Base-by-base conservation (phyloP, 2,888 invertebrate species). In the Melinopterus prodromus region DNA sequence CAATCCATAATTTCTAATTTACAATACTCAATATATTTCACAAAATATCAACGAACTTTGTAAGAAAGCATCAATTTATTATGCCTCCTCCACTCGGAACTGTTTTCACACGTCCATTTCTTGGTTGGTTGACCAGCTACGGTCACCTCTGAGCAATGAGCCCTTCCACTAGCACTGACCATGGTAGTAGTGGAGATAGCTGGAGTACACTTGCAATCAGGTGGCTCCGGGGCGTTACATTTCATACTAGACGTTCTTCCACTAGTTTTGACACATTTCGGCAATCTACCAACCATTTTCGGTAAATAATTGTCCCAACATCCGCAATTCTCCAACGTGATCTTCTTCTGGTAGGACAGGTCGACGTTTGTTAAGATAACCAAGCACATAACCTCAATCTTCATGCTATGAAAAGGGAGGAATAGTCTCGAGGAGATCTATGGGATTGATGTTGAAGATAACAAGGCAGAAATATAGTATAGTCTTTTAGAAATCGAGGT, bases 91-190 rank as follows among this genome's bases (percentile, higher is more conserved):
- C 81, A 81, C 14, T 70, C 79, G 7, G 74, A 53, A 15, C 77
- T 82, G 77, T 85, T 85, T 79, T 85, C 83, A 78, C 85, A 85
- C n/a, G 82, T 81, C 85, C 85, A 85, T 37, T 83, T 78, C 69
- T 78, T 81, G 5, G 81, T 79, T 72, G 82, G 80, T 16, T 79
- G 79, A 7, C 84, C 84, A 15, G 81, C 78, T 3, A 6, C 80
- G 77, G 72, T 82, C 78, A 69, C 80, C 78, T 53, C 12, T 6
- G 81, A 82, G 77, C 86, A 86, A 83, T 83, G 85, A 53, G 53
- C 2, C 7, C 82, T 84, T 6, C 85, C 86, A 78, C 76, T 78
- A 9, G 74, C 36, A 69, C 84, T 83, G 14, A 77, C 81, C 7
- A 82, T 6, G 26, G 84, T 84, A n/a, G 80, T 80, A 0, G 80